Evolutionary conservation across 2,888 invertebrate species (phyloP).

Genomic region (Andrena bicolor): DNA sequence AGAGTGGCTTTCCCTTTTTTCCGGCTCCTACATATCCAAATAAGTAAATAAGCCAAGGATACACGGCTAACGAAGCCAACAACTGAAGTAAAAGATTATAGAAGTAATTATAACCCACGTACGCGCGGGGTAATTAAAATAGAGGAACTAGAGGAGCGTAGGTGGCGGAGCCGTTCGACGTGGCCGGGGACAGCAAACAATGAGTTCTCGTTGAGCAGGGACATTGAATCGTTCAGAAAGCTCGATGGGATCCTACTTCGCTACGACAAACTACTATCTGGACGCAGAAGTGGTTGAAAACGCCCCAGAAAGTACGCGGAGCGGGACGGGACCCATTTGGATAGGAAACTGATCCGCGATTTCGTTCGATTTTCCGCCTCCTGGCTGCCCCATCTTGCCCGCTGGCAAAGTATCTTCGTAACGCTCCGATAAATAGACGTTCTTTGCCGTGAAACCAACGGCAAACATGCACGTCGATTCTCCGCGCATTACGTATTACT

Average conservation of each 20-base stretch:
- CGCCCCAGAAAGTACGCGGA: background rate
- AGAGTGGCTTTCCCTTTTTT: too few relatives aligned
- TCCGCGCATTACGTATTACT: background rate
- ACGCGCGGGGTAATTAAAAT: too few relatives aligned
- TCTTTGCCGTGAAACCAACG: slow-evolving; percentile 1
- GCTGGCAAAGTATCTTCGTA: slow-evolving; percentile 20
- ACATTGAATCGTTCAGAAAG: background rate
- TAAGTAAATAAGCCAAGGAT: too few relatives aligned
- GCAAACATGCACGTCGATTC: background rate
- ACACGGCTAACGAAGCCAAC: too few relatives aligned
- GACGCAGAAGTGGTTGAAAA: background rate
- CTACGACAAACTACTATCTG: background rate
- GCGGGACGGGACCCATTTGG: background rate
- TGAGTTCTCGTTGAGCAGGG: background rate
- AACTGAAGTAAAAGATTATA: too few relatives aligned
- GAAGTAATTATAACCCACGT: too few relatives aligned
- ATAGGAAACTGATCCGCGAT: slow-evolving; percentile 13
- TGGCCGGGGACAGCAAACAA: too few relatives aligned
- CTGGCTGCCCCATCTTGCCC: slow-evolving; percentile 8
- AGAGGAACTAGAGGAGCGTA: too few relatives aligned
- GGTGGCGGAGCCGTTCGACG: too few relatives aligned
- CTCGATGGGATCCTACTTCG: background rate
- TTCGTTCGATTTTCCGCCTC: slow-evolving; percentile 32
- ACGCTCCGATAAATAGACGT: slow-evolving; percentile 42
- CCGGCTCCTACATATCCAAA: too few relatives aligned